These are phyloP conservation scores for Chymomyza amoena DNA, from an alignment of 2,888 invertebrate species.

Conservation along the genomic window DNA sequence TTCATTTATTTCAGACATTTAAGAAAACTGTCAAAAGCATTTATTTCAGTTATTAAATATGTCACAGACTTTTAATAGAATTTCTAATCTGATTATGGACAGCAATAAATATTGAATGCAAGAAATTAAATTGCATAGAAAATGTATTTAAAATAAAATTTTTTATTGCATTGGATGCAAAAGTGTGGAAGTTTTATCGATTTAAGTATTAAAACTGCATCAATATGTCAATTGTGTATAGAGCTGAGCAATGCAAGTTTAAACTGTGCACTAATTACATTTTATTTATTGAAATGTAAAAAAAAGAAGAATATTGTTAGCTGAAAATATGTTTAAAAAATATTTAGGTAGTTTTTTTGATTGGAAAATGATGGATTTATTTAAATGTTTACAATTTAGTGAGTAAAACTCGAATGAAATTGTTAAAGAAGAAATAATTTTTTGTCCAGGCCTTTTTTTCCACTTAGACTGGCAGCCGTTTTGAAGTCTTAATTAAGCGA, in stretches of 20 bases:
- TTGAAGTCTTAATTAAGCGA: too few relatives aligned
- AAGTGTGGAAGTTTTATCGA: background rate
- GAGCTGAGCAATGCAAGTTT: background rate
- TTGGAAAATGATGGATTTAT: too few relatives aligned
- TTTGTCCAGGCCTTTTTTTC: too few relatives aligned
- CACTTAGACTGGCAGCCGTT: too few relatives aligned
- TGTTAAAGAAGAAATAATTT: too few relatives aligned
- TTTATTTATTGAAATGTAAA: too few relatives aligned
- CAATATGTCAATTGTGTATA: background rate
- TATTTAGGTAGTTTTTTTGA: too few relatives aligned
- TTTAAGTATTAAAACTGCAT: background rate
- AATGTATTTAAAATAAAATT: background rate
- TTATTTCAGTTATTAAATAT: background rate
- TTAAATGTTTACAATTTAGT: too few relatives aligned
- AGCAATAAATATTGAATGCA: constrained; percentile 32
- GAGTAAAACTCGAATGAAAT: too few relatives aligned
- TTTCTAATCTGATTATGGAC: constrained; percentile 51
- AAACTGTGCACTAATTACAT: too few relatives aligned
- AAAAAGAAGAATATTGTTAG: too few relatives aligned
- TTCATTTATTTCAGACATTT: background rate
- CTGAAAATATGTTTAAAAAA: too few relatives aligned
- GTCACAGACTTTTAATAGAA: constrained; percentile 21
- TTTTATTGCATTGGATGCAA: background rate
- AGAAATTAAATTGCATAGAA: constrained; percentile 31
- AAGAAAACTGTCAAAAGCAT: background rate